These are phyloP conservation scores for Trematomus bernacchii DNA, from an alignment of 2,797 vertebrate genomes.

Conservation along the genomic window DNA sequence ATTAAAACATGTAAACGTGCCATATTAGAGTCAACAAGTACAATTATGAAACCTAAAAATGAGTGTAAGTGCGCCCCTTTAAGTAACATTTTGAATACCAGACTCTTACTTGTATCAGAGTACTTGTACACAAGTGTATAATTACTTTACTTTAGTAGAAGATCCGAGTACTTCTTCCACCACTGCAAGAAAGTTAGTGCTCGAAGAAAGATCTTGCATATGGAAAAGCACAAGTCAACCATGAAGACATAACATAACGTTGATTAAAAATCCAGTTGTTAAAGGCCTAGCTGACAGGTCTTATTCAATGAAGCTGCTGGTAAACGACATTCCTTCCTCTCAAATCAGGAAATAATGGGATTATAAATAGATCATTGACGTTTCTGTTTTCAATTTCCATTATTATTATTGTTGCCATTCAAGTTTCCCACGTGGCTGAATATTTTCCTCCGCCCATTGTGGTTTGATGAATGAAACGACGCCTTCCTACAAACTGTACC, in stretches of 20 bases:
- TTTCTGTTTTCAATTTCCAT: conserved; percentile 36
- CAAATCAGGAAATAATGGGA: conserved; percentile 1
- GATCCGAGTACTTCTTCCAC: too few species aligned
- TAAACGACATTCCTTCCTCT: not conserved
- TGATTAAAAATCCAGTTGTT: not conserved
- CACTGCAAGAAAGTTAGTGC: too few species aligned
- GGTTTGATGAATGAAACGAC: conserved; percentile 32
- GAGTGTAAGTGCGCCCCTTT: too few species aligned
- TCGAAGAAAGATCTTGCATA: too few species aligned
- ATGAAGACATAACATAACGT: not conserved
- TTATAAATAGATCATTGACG: conserved; percentile 22
- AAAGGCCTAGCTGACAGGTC: not conserved
- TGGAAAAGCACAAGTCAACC: not conserved
- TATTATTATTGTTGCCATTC: conserved; percentile 47
- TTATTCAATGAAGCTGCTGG: not conserved
- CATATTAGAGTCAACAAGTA: too few species aligned
- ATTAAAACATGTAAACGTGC: too few species aligned
- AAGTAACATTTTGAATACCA: too few species aligned
- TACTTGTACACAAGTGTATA: too few species aligned
- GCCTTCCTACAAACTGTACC: not conserved
- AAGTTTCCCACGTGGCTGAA: conserved; percentile 47
- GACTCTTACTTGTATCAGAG: too few species aligned
- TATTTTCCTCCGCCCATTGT: conserved; percentile 40
- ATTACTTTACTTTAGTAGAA: too few species aligned
- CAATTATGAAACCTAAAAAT: too few species aligned